These are phyloP conservation scores for Anarsia innoxiella DNA, from an alignment of 2,888 invertebrate species.

Conservation along the genomic window DNA sequence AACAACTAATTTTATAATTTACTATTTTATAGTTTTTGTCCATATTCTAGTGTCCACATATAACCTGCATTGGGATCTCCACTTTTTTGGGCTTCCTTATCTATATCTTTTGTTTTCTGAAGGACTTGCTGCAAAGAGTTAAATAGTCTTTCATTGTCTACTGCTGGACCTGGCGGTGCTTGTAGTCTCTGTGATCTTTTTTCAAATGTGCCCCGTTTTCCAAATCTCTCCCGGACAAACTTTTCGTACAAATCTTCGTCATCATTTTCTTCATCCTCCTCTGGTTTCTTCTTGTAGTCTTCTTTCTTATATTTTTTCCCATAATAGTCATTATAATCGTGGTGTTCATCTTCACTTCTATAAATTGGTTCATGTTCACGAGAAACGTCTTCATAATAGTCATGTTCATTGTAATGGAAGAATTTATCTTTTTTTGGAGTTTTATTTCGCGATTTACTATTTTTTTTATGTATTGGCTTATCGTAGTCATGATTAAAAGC, in stretches of 20 bases:
- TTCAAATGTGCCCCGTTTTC: constrained; percentile 48
- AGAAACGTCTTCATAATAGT: constrained; percentile 20
- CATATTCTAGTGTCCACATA: constrained; percentile 72
- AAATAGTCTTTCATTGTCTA: constrained; percentile 43
- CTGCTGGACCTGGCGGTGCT: constrained; percentile 20
- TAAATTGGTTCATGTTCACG: constrained; percentile 19
- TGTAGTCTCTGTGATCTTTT: constrained; percentile 46
- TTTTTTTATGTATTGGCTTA: constrained; percentile 28
- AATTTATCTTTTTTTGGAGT: constrained; percentile 26
- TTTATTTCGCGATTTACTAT: constrained; percentile 25
- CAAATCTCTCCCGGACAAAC: constrained; percentile 64
- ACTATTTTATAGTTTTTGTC: constrained; percentile 45
- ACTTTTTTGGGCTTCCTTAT: constrained; percentile 53
- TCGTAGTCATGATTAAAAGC: constrained; percentile 37
- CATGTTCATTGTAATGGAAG: constrained; percentile 29
- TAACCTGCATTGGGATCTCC: constrained; percentile 65
- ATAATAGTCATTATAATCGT: constrained; percentile 23
- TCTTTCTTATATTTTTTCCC: constrained; percentile 25
- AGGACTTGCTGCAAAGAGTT: constrained; percentile 48
- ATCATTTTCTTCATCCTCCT: constrained; percentile 25
- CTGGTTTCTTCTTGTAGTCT: constrained; percentile 31
- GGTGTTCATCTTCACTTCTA: constrained; percentile 24
- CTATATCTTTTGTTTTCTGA: constrained; percentile 54
- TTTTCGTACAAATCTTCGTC: constrained; percentile 62
- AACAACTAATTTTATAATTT: too few species aligned